Conservation (phyloP, 2,797 vertebrate species). For the Gallinago nigripennis region DNA sequence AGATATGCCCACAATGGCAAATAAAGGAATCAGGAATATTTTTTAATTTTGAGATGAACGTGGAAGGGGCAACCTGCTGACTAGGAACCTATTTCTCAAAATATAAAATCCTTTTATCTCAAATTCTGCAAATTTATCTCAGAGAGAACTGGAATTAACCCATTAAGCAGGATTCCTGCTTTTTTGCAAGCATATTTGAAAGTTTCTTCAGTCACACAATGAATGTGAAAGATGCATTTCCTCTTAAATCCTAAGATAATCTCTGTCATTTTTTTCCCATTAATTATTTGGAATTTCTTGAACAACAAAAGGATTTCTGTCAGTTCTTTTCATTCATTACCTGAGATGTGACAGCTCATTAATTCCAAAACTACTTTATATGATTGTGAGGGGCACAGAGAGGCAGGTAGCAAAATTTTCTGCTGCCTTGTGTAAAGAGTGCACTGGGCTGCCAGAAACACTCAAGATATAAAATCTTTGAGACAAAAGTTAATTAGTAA, state of each 20-base stretch:
- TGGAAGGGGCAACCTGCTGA: neutral
- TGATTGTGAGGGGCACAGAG: slow-evolving; percentile 3
- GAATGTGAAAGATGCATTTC: slow-evolving; percentile 13
- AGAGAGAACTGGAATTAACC: neutral
- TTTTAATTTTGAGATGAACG: neutral
- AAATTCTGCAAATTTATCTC: neutral
- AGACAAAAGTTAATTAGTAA: slow-evolving; percentile 59
- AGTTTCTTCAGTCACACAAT: neutral
- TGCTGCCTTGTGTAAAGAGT: neutral
- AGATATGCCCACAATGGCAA: neutral
- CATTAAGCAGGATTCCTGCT: neutral
- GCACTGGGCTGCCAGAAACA: slow-evolving; percentile 29
- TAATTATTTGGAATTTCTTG: slow-evolving; percentile 56
- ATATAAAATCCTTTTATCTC: neutral
- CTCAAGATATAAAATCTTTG: neutral
- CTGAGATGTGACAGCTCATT: slow-evolving; percentile 71
- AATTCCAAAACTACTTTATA: slow-evolving; percentile 59
- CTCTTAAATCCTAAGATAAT: slow-evolving; percentile 12
- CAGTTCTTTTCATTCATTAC: slow-evolving; percentile 64
- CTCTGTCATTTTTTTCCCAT: neutral
- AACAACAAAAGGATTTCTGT: slow-evolving; percentile 48
- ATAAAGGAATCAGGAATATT: neutral
- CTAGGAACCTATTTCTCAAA: neutral
- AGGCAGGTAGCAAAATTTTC: neutral
- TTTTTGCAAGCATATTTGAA: neutral